A percentile compares a stretch with the other conserved stretches of the same genome.
phyloP scores from a whole-genome alignment of 2,797 vertebrate species.

The Parotocinclus haroldoi region DNA sequence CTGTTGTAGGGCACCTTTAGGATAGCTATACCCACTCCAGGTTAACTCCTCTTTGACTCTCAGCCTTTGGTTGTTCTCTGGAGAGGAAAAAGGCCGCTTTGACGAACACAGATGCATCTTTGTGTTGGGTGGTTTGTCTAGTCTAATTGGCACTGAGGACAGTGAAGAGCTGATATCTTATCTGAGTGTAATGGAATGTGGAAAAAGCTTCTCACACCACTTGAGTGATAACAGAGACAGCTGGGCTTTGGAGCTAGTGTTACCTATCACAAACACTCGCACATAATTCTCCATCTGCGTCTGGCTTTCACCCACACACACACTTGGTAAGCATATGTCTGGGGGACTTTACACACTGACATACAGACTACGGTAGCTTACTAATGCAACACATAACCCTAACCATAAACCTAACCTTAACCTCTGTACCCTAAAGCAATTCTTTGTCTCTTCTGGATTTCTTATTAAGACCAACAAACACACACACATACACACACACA shows the following conservation, averaged over 20 bases:
- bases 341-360: too few relatives aligned
- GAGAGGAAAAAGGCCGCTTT: conserved; percentile 1
- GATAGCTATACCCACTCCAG: background rate
- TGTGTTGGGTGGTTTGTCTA: conserved; percentile 8
- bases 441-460: too few relatives aligned
- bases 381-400: too few relatives aligned
- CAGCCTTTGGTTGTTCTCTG: background rate
- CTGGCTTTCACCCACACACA: conserved; percentile 12
- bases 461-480: too few relatives aligned
- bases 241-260: conserved; percentile 20
- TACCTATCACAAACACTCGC: conserved; percentile 33
- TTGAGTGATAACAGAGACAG: conserved; percentile 35
- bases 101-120: background rate
- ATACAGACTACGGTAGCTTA: too few relatives aligned
- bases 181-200: conserved; percentile 30
- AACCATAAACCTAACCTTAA: too few relatives aligned
- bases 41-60: background rate
- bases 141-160: conserved; percentile 15
- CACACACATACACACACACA: too few relatives aligned
- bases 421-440: too few relatives aligned
- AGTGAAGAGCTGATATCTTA: conserved; percentile 19
- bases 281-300: conserved; percentile 40
- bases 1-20: background rate
- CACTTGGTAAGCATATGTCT: background rate
- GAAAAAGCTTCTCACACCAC: conserved; percentile 37